Evolutionary conservation across 2,888 invertebrate species (phyloP).

Genomic region (Drosophila imparisetae): DNA sequence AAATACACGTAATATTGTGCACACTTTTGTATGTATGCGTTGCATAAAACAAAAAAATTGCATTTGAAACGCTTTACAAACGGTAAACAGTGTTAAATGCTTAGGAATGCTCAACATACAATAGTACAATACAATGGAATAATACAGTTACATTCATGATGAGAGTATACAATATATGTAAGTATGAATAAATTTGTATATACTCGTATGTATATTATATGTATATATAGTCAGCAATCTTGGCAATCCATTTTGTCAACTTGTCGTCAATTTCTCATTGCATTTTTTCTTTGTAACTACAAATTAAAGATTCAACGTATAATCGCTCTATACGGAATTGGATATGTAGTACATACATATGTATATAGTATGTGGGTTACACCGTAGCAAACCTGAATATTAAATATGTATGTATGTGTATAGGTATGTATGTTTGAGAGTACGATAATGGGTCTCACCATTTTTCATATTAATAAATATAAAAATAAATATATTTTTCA

Average conservation of each 20-base stretch:
- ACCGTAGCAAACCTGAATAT: constrained; percentile 27
- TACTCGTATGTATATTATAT: background rate
- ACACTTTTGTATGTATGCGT: background rate
- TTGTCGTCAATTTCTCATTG: constrained; percentile 44
- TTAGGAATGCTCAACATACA: constrained; percentile 25
- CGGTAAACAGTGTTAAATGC: constrained; percentile 36
- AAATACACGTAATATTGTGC: constrained; percentile 13
- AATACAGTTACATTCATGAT: constrained; percentile 15
- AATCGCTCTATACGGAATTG: constrained; percentile 40
- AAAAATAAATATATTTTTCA: constrained; percentile 8
- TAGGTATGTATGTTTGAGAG: background rate
- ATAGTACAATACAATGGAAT: constrained; percentile 25
- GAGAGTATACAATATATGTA: constrained; percentile 6
- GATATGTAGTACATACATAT: constrained; percentile 58
- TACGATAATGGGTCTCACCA: background rate
- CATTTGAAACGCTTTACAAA: background rate
- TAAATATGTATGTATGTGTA: background rate
- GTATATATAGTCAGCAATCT: constrained; percentile 47
- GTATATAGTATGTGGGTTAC: constrained; percentile 32
- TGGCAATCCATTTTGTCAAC: constrained; percentile 16
- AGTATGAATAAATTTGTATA: constrained; percentile 16
- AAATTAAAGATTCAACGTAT: constrained; percentile 29
- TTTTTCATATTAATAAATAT: constrained; percentile 1
- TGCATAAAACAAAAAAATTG: background rate
- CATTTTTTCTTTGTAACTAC: constrained; percentile 12